Evolutionary conservation across 2,888 invertebrate species (phyloP).

Genomic region (Nemotelus pantherinus): DNA sequence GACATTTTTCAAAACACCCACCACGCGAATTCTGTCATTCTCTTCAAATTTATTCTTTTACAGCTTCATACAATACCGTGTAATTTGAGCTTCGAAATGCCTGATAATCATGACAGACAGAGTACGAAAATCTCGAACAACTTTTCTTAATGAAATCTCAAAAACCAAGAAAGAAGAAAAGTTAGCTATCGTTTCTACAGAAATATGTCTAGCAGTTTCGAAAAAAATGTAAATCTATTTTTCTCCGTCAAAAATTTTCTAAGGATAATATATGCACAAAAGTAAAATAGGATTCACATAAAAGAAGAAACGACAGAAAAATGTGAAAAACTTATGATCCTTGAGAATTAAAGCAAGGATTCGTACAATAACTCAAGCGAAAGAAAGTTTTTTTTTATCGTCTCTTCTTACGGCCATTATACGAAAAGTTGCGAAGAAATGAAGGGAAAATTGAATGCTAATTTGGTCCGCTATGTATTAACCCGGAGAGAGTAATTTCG

Average conservation of each 20-base stretch:
- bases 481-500: conserved; percentile 42
- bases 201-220: not conserved
- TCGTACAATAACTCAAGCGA: conserved; percentile 42
- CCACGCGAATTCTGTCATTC: too few species aligned
- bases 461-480: conserved; percentile 42
- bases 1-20: too few species aligned
- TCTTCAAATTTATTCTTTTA: too few species aligned
- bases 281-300: conserved; percentile 35
- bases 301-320: conserved; percentile 22
- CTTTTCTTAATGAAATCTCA: conserved; percentile 19
- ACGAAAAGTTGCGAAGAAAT: conserved; percentile 40
- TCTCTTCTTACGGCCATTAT: conserved; percentile 25
- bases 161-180: conserved; percentile 1
- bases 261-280: conserved; percentile 40
- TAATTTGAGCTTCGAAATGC: too few species aligned
- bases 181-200: not conserved
- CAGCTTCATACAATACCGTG: too few species aligned
- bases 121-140: not conserved
- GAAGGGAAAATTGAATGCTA: conserved; percentile 43
- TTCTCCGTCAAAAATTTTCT: conserved; percentile 8
- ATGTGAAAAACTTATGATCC: conserved; percentile 42
- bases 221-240: conserved; percentile 36
- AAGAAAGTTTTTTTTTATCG: conserved; percentile 39
- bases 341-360: conserved; percentile 42
- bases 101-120: too few species aligned